Conservation (phyloP, 2,888 invertebrate genomes). For the Odontomyia ornata region DNA sequence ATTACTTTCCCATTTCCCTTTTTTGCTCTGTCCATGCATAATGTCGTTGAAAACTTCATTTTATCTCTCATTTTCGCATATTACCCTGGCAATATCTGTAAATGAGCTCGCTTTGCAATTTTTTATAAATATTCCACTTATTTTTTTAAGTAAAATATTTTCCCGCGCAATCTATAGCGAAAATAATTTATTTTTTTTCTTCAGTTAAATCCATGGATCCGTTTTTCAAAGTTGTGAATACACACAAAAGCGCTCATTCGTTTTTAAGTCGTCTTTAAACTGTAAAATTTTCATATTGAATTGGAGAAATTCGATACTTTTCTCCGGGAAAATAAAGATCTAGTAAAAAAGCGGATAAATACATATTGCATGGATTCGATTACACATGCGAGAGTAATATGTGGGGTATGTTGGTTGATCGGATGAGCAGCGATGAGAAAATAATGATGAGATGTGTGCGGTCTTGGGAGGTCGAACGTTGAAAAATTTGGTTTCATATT, state of each 20-base stretch:
- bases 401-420: neutral
- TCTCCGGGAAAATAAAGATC: neutral
- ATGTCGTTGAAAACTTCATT: neutral
- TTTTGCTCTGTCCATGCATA: too few relatives aligned
- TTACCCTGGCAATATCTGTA: neutral
- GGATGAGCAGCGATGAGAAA: neutral
- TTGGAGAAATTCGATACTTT: conserved; percentile 28
- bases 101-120: neutral
- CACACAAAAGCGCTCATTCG: neutral
- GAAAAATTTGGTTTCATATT: conserved; percentile 2
- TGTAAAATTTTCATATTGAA: neutral
- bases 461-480: neutral
- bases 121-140: neutral
- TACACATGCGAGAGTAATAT: too few relatives aligned
- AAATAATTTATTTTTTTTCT: too few relatives aligned
- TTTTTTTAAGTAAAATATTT: too few relatives aligned
- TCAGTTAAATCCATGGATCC: neutral
- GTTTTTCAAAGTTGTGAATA: neutral
- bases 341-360: neutral
- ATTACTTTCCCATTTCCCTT: neutral
- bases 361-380: neutral
- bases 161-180: too few relatives aligned
- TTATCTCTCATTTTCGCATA: neutral
- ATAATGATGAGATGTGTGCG: neutral
- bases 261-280: neutral